Base-by-base conservation (phyloP, 2,113 vertebrate genomes). In the Isichthys henryi region DNA sequence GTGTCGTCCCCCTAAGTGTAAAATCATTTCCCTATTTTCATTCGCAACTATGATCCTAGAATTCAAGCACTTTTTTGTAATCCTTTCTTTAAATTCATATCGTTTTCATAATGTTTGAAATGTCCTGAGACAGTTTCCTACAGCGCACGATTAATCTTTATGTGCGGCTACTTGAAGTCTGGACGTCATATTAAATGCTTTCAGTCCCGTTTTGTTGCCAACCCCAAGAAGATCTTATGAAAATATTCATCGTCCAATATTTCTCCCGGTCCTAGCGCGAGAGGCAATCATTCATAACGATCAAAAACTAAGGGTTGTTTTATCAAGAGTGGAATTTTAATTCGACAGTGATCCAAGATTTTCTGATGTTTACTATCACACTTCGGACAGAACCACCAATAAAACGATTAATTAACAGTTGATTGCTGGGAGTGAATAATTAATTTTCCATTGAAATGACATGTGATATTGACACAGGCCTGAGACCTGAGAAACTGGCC, bases 181-280 rank as follows among this genome's bases (percentile, higher is more conserved):
- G 53, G n/a, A 62, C 11, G 48, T 19, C 88, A 43, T 23, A n/a
- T 53, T 52, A 74, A 27, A 56, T 45, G 80, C 11, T n/a, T 46
- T 62, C 77, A 19, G 50, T 84, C 94, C 95, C 96, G 95, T 96
- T 95, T 95, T 92, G 94, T 94, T 94, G 93, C 92, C 50, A 93
- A 5, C 90, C 89, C 94, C 92, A 91, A 93, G 91, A 88, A 93
- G 92, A 88, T 92, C 46, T 85, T 85, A 27, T 93, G 91, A 92
- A 93, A 92, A 92, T 91, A 91, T 90, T 84, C 90, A 94, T 93
- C 94, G 93, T 90, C 58, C 90, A 4, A 87, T 92, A 91, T 93
- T 91, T 89, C 92, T 92, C 95, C 91, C 91, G 96, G 96, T 96
- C 96, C 96, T 96, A 96, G 95, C 93, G 96, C 96, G 94, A 95